Evolutionary conservation across 2,797 vertebrate genomes (phyloP).

Genomic region (Schizopygopsis malacanthus): DNA sequence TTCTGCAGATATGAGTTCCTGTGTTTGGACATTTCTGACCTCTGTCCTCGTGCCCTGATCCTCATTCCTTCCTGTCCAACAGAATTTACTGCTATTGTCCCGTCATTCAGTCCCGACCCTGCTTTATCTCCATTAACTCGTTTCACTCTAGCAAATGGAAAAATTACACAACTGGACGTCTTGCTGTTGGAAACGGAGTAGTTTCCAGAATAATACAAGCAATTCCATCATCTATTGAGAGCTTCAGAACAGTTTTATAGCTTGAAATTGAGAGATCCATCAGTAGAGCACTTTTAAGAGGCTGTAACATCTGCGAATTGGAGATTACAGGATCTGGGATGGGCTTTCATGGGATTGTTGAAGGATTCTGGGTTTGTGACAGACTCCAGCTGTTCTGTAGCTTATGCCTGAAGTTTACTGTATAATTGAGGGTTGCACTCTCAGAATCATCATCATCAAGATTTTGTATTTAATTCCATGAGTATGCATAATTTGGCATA

Average conservation of each 20-base stretch:
- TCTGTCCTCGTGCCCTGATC: not conserved
- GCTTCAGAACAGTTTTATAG: not conserved
- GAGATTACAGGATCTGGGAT: not conserved
- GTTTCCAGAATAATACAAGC: not conserved
- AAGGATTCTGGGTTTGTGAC: not conserved
- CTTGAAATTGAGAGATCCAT: not conserved
- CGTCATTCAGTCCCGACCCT: not conserved
- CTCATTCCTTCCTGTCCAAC: not conserved
- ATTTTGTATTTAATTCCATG: not conserved
- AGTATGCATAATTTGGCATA: not conserved
- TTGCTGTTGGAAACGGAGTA: not conserved
- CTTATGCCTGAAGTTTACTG: not conserved
- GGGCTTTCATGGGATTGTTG: not conserved
- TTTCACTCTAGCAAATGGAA: not conserved
- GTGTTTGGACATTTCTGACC: not conserved
- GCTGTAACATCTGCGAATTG: not conserved
- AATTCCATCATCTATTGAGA: slow-evolving; percentile 1
- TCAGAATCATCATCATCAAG: not conserved
- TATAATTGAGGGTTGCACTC: not conserved
- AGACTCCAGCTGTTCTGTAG: not conserved
- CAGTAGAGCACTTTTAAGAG: not conserved
- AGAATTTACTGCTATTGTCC: not conserved
- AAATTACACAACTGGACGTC: not conserved
- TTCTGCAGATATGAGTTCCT: slow-evolving; percentile 6
- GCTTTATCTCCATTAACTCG: not conserved